These are phyloP conservation scores for Synergus itoensis DNA, from an alignment of 2,888 invertebrate genomes.

Conservation along the genomic window DNA sequence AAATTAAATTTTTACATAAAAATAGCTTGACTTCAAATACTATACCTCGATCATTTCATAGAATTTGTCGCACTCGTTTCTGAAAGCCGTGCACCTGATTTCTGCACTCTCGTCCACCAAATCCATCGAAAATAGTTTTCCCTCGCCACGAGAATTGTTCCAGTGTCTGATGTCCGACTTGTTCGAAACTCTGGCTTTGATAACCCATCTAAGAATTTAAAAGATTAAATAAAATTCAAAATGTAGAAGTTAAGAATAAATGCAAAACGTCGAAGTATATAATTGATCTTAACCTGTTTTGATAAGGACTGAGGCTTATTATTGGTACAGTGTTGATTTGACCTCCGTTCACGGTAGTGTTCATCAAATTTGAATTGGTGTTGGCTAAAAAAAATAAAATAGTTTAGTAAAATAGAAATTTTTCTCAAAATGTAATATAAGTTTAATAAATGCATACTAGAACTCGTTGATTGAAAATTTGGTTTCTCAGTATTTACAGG, in stretches of 20 bases:
- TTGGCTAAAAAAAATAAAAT: background rate
- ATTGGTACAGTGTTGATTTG: constrained; percentile 82
- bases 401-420: background rate
- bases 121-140: constrained; percentile 95
- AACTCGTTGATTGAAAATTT: background rate
- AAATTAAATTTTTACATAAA: too few species aligned
- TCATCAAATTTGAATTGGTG: background rate
- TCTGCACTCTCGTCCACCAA: constrained; percentile 96
- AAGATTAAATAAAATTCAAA: constrained; percentile 33
- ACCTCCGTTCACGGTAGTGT: constrained; percentile 43
- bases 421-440: background rate
- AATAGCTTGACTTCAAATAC: background rate
- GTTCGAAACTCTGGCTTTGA: constrained; percentile 91
- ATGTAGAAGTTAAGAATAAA: constrained; percentile 30
- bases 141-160: constrained; percentile 95
- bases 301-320: constrained; percentile 93
- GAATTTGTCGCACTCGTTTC: constrained; percentile 91
- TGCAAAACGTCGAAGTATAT: background rate
- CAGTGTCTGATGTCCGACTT: constrained; percentile 91
- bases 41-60: constrained; percentile 93
- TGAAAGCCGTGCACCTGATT: constrained; percentile 95
- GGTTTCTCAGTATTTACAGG: background rate
- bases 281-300: constrained; percentile 85
- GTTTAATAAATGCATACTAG: background rate
- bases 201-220: constrained; percentile 86